Evolutionary conservation across 2,888 invertebrate genomes (phyloP).

Genomic region (Dermolepida albohirtum): DNA sequence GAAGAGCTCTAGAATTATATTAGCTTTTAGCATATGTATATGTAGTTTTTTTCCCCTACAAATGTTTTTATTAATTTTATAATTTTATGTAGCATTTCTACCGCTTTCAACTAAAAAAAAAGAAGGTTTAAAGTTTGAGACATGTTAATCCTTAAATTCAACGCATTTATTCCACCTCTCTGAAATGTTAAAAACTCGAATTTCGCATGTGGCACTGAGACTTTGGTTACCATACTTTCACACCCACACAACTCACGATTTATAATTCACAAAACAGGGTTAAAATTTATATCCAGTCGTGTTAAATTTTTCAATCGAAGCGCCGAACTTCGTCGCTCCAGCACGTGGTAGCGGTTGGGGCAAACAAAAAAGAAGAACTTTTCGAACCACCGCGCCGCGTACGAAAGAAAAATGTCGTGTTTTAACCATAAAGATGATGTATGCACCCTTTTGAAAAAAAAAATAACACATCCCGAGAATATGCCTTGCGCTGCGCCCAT

Average conservation of each 20-base stretch:
- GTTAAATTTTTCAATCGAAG: constrained; percentile 19
- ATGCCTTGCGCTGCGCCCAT: not conserved
- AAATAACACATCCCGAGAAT: constrained; percentile 20
- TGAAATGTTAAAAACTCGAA: no score
- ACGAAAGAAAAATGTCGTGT: constrained; percentile 6
- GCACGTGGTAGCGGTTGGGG: not conserved
- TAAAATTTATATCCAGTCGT: constrained; percentile 1
- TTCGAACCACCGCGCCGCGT: not conserved
- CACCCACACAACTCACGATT: not conserved
- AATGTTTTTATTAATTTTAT: no score
- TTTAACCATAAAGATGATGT: constrained; percentile 31
- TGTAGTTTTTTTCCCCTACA: no score
- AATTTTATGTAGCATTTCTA: no score
- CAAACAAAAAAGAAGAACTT: constrained; percentile 6
- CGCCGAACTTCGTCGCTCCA: not conserved
- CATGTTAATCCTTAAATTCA: no score
- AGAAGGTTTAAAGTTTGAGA: no score
- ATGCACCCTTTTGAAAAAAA: constrained; percentile 15
- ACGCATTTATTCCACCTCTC: no score
- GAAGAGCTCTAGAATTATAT: no score
- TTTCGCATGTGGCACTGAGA: no score
- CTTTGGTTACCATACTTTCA: not conserved
- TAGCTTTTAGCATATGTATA: no score
- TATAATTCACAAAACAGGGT: not conserved
- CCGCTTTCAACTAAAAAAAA: no score